Evolutionary conservation across 2,888 invertebrate genomes (phyloP).

Genomic region (Aspidapion aeneum): DNA sequence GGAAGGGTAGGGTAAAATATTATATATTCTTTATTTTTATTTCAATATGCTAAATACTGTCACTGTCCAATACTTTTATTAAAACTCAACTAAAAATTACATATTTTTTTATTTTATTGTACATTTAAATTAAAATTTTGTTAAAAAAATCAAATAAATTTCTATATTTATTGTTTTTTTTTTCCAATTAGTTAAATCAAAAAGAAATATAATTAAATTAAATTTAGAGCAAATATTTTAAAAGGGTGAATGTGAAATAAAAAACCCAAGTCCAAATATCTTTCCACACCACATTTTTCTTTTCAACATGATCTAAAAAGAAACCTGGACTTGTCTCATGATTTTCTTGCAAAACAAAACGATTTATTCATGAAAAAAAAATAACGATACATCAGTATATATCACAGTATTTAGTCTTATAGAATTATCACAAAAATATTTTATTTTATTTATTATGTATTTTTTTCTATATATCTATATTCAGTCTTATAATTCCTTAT

Average conservation of each 20-base stretch:
- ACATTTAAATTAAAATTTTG: no score
- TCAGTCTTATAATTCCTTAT: slow-evolving; percentile 7
- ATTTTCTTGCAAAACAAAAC: slow-evolving; percentile 32
- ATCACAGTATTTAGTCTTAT: slow-evolving; percentile 19
- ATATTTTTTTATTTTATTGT: no score
- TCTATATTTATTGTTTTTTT: no score
- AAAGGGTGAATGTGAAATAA: slow-evolving; percentile 39
- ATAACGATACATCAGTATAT: slow-evolving; percentile 36
- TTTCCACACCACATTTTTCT: slow-evolving; percentile 33
- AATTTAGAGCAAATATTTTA: no score
- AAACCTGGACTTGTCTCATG: slow-evolving; percentile 41
- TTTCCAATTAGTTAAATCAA: no score
- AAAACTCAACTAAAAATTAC: no score
- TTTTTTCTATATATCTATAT: slow-evolving; percentile 6
- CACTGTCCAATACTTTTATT: neutral
- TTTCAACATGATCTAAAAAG: slow-evolving; percentile 37
- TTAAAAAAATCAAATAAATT: no score
- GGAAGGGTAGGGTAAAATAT: neutral
- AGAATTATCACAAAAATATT: slow-evolving; percentile 25
- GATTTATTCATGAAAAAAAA: slow-evolving; percentile 44
- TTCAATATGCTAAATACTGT: neutral
- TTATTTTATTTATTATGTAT: slow-evolving; percentile 8
- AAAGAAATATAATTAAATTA: no score
- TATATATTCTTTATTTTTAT: neutral
- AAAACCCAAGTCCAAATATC: slow-evolving; percentile 44